phyloP scores from a whole-genome alignment of 2,113 vertebrate genomes.

The Steatornis caripensis region DNA sequence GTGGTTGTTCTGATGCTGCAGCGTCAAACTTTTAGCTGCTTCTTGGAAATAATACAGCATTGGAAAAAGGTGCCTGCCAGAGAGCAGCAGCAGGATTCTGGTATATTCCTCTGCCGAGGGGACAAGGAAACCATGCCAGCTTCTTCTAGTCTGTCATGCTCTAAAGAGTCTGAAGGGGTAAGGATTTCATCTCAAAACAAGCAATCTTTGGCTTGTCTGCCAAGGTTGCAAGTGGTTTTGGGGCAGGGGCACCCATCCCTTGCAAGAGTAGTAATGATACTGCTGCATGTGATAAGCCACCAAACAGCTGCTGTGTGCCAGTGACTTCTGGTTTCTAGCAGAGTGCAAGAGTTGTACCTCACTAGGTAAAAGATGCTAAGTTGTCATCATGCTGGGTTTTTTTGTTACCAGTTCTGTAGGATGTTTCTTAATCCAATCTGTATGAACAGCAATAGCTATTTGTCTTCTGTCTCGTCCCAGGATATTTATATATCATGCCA shows the following conservation, averaged over 20 bases:
- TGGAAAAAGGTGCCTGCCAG: not conserved
- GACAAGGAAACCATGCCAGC: not conserved
- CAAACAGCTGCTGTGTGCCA: not conserved
- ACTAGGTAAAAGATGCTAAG: not conserved
- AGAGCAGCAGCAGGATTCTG: not conserved
- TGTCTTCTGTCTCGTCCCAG: not conserved
- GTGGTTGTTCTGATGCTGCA: not conserved
- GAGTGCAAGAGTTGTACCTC: not conserved
- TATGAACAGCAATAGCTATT: not conserved
- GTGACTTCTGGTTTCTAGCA: not conserved
- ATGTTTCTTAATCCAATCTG: not conserved
- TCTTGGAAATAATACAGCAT: not conserved
- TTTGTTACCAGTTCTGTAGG: not conserved
- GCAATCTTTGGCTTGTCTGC: not conserved
- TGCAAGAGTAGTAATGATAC: not conserved
- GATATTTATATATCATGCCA: not conserved
- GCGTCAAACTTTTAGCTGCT: not conserved
- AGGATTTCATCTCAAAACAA: not conserved
- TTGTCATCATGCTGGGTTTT: accelerated
- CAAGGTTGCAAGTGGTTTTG: not conserved
- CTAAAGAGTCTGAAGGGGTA: not conserved
- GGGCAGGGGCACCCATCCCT: not conserved
- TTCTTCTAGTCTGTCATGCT: not conserved
- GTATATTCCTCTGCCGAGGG: not conserved
- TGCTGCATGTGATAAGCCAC: no score